phyloP scores from a whole-genome alignment of 2,888 invertebrate genomes.

The Eupsilia transversa region DNA sequence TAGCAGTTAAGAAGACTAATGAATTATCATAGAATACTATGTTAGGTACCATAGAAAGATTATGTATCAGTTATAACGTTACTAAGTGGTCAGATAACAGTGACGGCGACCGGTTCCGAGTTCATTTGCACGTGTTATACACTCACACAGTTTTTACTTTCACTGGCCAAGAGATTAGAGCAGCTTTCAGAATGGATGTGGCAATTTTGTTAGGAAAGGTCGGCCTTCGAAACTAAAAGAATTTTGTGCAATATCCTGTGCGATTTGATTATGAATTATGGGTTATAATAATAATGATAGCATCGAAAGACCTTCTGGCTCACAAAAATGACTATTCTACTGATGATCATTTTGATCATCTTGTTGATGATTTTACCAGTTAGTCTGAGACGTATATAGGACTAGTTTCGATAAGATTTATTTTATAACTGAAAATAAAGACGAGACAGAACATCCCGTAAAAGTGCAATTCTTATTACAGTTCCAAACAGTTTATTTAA shows the following conservation, averaged over 20 bases:
- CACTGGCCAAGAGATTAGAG: constrained; percentile 52
- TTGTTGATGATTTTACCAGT: background rate
- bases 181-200: constrained; percentile 51
- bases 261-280: background rate
- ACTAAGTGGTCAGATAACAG: constrained; percentile 34
- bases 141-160: constrained; percentile 61
- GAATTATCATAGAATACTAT: constrained; percentile 6
- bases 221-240: constrained; percentile 19
- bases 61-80: constrained; percentile 11
- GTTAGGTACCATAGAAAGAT: constrained; percentile 13
- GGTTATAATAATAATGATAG: background rate
- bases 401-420: background rate
- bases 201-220: constrained; percentile 50
- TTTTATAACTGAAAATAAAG: background rate
- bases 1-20: background rate
- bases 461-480: background rate
- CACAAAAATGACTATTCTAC: background rate
- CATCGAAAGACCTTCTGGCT: background rate
- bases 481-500: background rate
- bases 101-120: constrained; percentile 59
- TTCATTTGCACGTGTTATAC: constrained; percentile 49
- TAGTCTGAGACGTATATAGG: background rate
- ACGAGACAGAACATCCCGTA: background rate
- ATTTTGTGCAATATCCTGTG: constrained; percentile 49
- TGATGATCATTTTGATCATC: background rate